These are phyloP conservation scores for Drosophila truncata DNA, from an alignment of 1,140 invertebrate species.

Conservation along the genomic window DNA sequence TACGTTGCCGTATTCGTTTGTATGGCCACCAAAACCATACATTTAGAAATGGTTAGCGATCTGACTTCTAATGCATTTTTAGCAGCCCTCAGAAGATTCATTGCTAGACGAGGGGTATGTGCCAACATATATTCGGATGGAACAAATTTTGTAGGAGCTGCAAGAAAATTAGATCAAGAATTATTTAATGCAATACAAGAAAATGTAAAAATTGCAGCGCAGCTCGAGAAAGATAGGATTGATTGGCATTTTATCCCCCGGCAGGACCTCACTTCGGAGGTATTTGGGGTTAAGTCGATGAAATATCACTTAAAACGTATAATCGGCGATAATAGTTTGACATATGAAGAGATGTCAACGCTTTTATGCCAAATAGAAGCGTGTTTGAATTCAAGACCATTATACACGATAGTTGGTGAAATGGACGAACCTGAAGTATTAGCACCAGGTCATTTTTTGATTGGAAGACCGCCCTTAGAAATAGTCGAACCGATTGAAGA, in stretches of 20 bases:
- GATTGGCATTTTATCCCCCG: background rate
- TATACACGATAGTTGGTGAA: background rate
- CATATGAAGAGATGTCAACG: too few relatives aligned
- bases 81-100: background rate
- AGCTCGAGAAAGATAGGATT: background rate
- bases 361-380: background rate
- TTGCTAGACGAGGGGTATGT: background rate
- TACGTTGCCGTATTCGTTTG: conserved; percentile 10
- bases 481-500: conserved; percentile 1
- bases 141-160: background rate
- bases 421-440: background rate
- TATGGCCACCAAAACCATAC: conserved; percentile 1
- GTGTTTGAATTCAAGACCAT: background rate
- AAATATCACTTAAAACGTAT: background rate
- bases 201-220: background rate
- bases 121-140: conserved; percentile 10
- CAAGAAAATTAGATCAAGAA: background rate
- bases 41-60: conserved; percentile 13
- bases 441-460: background rate
- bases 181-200: background rate
- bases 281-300: background rate
- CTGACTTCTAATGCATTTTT: conserved; percentile 2
- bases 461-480: background rate
- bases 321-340: background rate
- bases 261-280: conserved; percentile 10